Percentiles rank a stretch among this genome's conserved stretches.
Evolutionary conservation across 92 coral and sea anemone genomes (phyloP).

Genomic region (Metridium senile): DNA sequence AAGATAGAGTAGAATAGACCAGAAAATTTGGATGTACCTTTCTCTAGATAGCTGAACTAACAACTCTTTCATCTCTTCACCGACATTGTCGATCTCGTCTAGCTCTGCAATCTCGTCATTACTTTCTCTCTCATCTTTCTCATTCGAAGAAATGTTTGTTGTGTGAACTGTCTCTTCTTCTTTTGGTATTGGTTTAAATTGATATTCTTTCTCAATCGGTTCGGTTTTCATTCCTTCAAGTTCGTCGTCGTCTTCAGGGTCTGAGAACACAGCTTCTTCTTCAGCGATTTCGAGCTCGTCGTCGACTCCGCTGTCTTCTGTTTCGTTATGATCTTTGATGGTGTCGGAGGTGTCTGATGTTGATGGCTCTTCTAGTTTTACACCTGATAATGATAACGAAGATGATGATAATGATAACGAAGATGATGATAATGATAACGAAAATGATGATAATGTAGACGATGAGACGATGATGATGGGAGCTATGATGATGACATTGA

Average conservation of each 20-base stretch:
- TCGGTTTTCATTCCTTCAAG: constrained; percentile 62
- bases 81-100: constrained; percentile 80
- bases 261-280: constrained; percentile 97
- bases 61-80: constrained; percentile 85
- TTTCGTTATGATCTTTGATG: constrained; percentile 50
- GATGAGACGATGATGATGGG: not conserved
- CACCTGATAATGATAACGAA: constrained; percentile 24
- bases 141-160: constrained; percentile 35
- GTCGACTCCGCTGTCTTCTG: constrained; percentile 85
- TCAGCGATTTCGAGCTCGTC: constrained; percentile 83
- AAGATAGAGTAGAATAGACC: too few species aligned
- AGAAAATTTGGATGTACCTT: too few species aligned
- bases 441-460: not conserved
- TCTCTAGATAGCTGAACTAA: constrained; percentile 84
- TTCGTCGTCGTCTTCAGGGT: constrained; percentile 95
- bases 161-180: constrained; percentile 46
- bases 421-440: not conserved
- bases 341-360: constrained; percentile 26
- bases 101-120: constrained; percentile 84
- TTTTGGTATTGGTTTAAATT: constrained; percentile 80
- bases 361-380: constrained; percentile 75
- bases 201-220: constrained; percentile 71
- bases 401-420: not conserved
- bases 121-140: constrained; percentile 82
- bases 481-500: not conserved